Evolutionary conservation across 2,113 vertebrate genomes (phyloP).

Genomic region (Odocoileus hemionus): DNA sequence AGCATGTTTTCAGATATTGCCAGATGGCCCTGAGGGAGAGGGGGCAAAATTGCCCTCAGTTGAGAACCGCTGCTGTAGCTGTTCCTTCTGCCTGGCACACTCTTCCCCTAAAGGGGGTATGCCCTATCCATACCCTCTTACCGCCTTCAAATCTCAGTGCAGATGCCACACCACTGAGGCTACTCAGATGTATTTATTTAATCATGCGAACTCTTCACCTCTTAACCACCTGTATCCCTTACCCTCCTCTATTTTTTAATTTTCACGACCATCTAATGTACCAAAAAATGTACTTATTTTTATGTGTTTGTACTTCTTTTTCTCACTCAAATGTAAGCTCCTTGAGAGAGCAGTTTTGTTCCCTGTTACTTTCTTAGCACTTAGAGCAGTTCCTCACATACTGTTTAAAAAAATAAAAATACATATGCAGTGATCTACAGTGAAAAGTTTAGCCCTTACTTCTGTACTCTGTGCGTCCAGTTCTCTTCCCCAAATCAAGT

Average conservation of each 20-base stretch:
- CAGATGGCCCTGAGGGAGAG: not conserved
- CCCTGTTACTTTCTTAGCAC: not conserved
- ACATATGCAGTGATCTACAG: fast-evolving
- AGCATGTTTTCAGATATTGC: not conserved
- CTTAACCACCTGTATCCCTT: not conserved
- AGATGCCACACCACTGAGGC: not conserved
- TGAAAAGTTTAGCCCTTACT: not conserved
- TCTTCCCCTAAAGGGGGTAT: not conserved
- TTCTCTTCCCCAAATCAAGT: not conserved
- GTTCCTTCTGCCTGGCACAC: not conserved
- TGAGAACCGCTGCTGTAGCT: not conserved
- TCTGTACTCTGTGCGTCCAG: not conserved
- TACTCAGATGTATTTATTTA: not conserved
- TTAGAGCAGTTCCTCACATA: not conserved
- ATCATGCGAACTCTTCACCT: not conserved
- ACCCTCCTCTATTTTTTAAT: not conserved
- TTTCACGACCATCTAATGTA: not conserved
- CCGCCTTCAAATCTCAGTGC: not conserved
- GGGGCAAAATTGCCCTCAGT: not conserved
- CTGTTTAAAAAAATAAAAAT: not conserved
- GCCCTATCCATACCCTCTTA: not conserved
- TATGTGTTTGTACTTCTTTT: not conserved
- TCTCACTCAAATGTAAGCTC: not conserved
- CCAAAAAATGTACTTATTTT: not conserved
- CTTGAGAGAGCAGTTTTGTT: not conserved